Percentiles rank a stretch among this genome's conserved stretches.
Conservation (phyloP, 2,113 vertebrate genomes). For the Tetraodon nigroviridis region DNA sequence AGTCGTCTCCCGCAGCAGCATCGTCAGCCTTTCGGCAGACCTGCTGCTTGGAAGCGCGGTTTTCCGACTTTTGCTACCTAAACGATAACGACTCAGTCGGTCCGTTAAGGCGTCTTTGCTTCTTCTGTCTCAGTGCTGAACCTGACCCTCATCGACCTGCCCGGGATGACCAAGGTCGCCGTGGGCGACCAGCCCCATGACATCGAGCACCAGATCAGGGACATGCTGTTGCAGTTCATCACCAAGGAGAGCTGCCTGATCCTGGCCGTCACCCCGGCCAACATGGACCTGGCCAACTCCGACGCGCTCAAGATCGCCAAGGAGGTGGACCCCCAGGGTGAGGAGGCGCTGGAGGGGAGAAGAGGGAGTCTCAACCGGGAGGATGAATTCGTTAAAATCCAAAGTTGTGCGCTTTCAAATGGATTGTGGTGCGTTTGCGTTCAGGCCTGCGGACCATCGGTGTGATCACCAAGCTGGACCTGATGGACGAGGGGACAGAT, state of each 20-base stretch:
- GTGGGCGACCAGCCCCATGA: slow-evolving; percentile 92
- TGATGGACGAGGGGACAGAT: slow-evolving; percentile 96
- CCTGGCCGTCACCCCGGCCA: slow-evolving; percentile 90
- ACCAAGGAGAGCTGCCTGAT: slow-evolving; percentile 89
- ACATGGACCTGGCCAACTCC: slow-evolving; percentile 92
- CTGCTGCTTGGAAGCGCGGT: too few species aligned
- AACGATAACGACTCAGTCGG: too few species aligned
- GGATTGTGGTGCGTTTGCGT: neutral
- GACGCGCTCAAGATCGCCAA: slow-evolving; percentile 93
- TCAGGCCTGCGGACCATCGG: slow-evolving; percentile 91
- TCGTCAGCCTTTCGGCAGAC: too few species aligned
- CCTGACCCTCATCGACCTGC: slow-evolving; percentile 90
- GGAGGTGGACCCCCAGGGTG: slow-evolving; percentile 93
- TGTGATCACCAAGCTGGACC: slow-evolving; percentile 94
- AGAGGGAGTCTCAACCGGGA: too few species aligned
- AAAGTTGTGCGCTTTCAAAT: too few species aligned
- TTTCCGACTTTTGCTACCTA: neutral
- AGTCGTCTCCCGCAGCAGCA: neutral
- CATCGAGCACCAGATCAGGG: slow-evolving; percentile 93
- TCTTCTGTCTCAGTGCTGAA: slow-evolving; percentile 78
- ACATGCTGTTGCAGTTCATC: slow-evolving; percentile 96
- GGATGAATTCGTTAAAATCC: too few species aligned
- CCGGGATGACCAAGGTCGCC: slow-evolving; percentile 94
- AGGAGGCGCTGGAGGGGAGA: neutral
- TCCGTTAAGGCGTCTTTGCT: neutral